A percentile compares a stretch with the other conserved stretches of the same genome.
These are phyloP conservation scores for Morbakka virulenta DNA, from an alignment of 30 jellyfish, hydroid and myxozoan genomes.

Conservation along the genomic window DNA sequence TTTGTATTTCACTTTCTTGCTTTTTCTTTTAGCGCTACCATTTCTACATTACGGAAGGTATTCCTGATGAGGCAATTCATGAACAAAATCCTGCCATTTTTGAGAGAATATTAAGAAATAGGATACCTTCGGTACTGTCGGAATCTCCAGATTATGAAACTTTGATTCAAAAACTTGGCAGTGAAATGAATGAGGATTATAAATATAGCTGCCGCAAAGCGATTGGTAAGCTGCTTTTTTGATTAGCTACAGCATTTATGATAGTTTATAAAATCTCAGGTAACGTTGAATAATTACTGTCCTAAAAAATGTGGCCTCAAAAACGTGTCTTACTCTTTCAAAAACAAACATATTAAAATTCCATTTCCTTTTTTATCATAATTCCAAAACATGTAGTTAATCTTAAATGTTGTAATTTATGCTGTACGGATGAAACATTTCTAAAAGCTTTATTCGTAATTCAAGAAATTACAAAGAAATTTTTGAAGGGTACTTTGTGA, in stretches of 20 bases:
- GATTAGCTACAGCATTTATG: not conserved
- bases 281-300: too few relatives aligned
- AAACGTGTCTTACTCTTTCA: too few relatives aligned
- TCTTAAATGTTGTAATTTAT: too few relatives aligned
- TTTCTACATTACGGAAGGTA: slow-evolving; percentile 70
- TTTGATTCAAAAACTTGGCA: slow-evolving; percentile 36
- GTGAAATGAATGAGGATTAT: slow-evolving; percentile 68
- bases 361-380: too few relatives aligned
- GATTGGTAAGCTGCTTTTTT: slow-evolving; percentile 50
- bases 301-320: too few relatives aligned
- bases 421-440: too few relatives aligned
- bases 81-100: slow-evolving; percentile 48
- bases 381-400: too few relatives aligned
- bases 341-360: too few relatives aligned
- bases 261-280: not conserved
- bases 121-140: slow-evolving; percentile 28
- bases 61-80: slow-evolving; percentile 50
- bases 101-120: slow-evolving; percentile 40
- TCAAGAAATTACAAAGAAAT: too few relatives aligned
- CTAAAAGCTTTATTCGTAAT: too few relatives aligned
- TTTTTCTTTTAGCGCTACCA: slow-evolving; percentile 78
- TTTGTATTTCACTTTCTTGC: too few relatives aligned
- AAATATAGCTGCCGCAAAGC: slow-evolving; percentile 61
- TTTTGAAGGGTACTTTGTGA: too few relatives aligned
- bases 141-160: slow-evolving; percentile 15